Conservation (phyloP, 2,888 invertebrate species). For the Laspeyria flexula region DNA sequence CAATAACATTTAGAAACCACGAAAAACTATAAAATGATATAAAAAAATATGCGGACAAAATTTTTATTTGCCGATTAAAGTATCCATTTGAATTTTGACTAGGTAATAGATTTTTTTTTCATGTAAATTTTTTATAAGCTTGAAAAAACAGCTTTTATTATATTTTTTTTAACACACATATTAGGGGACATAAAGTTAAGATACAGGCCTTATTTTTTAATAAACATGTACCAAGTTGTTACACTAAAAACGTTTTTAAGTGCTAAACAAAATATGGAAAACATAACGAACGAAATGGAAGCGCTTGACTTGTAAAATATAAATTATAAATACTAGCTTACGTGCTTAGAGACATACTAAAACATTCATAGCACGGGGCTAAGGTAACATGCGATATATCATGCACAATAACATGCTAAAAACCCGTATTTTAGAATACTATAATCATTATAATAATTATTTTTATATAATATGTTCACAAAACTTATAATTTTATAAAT, state of each 20-base stretch:
- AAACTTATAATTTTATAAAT: not conserved
- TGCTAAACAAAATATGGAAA: slow-evolving; percentile 38
- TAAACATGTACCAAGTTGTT: slow-evolving; percentile 23
- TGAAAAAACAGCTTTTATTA: not conserved
- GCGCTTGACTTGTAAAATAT: slow-evolving; percentile 27
- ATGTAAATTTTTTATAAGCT: no score
- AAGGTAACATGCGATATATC: slow-evolving; percentile 32
- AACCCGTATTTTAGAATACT: slow-evolving; percentile 37
- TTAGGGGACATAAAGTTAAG: not conserved
- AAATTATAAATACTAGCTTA: slow-evolving; percentile 29
- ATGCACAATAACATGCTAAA: slow-evolving; percentile 35
- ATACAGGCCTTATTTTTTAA: slow-evolving; percentile 12
- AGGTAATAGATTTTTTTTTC: no score
- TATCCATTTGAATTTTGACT: not conserved
- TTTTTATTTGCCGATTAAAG: not conserved
- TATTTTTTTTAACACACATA: not conserved
- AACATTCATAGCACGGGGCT: slow-evolving; percentile 36
- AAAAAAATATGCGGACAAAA: not conserved
- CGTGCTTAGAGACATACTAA: slow-evolving; percentile 33
- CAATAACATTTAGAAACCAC: not conserved
- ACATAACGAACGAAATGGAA: slow-evolving; percentile 33
- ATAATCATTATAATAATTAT: not conserved
- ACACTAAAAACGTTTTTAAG: slow-evolving; percentile 22
- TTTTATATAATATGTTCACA: not conserved
- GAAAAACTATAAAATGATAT: not conserved